These are phyloP conservation scores for Drosophila rellima DNA, from an alignment of 2,888 invertebrate genomes.

Conservation along the genomic window DNA sequence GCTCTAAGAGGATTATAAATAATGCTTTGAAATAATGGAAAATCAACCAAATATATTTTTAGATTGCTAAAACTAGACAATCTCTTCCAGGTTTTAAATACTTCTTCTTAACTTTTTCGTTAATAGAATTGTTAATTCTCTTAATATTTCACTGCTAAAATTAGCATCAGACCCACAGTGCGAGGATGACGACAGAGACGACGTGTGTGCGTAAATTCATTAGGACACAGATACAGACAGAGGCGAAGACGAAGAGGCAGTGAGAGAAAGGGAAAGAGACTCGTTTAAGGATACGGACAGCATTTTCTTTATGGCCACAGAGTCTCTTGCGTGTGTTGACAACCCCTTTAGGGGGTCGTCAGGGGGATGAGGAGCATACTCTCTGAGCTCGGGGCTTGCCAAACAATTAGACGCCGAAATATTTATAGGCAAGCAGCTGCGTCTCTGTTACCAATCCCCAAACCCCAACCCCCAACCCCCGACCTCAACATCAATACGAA, in stretches of 20 bases:
- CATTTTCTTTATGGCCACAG: slow-evolving; percentile 58
- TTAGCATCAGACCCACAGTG: slow-evolving; percentile 26
- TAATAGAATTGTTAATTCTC: no score
- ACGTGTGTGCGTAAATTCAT: slow-evolving; percentile 77
- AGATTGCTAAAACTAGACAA: background rate
- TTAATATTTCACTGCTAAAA: background rate
- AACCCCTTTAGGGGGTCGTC: slow-evolving; percentile 33
- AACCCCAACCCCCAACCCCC: background rate
- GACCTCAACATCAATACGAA: slow-evolving; percentile 5
- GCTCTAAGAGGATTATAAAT: background rate
- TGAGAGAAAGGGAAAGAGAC: slow-evolving; percentile 14
- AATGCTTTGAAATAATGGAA: background rate
- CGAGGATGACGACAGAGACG: slow-evolving; percentile 48
- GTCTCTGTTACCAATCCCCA: slow-evolving; percentile 10
- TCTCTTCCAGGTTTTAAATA: background rate
- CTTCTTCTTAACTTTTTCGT: background rate
- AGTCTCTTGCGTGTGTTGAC: slow-evolving; percentile 44
- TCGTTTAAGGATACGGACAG: slow-evolving; percentile 58
- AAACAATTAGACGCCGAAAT: slow-evolving; percentile 78
- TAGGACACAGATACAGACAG: slow-evolving; percentile 55
- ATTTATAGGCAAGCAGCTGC: slow-evolving; percentile 70
- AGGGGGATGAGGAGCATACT: background rate
- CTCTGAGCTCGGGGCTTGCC: slow-evolving; percentile 54
- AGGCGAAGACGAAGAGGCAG: slow-evolving; percentile 7
- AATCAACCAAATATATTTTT: background rate